Evolutionary conservation across 1,140 invertebrate genomes (phyloP).

Genomic region (Heliothis virescens): DNA sequence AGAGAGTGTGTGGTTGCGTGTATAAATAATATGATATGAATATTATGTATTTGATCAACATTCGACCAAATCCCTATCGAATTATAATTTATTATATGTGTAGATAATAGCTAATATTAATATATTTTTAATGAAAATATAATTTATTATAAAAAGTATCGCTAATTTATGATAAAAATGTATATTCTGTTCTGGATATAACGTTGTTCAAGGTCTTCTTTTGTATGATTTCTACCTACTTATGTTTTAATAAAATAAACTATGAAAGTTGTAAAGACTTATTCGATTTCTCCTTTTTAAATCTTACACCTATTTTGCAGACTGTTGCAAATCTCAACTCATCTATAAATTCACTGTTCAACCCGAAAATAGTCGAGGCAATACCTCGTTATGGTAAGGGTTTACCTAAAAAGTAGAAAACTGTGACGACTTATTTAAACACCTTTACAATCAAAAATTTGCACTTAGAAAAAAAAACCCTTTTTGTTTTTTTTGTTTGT

Average conservation of each 20-base stretch:
- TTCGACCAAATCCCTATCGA: constrained; percentile 36
- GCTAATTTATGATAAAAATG: neutral
- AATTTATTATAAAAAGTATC: constrained; percentile 23
- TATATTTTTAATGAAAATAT: constrained; percentile 3
- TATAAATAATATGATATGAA: neutral
- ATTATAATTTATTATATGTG: constrained; percentile 38
- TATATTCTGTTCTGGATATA: constrained; percentile 47
- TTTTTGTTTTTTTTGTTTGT: too few species aligned
- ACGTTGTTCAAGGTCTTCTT: constrained; percentile 37
- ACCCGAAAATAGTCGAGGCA: too few species aligned
- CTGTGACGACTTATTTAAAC: too few species aligned
- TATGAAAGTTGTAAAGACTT: neutral
- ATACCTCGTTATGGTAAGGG: too few species aligned
- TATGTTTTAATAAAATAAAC: constrained; percentile 8
- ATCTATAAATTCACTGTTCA: too few species aligned
- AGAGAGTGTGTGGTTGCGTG: too few species aligned
- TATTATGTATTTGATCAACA: constrained; percentile 22
- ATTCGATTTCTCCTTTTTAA: neutral
- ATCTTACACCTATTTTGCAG: too few species aligned
- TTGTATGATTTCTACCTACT: constrained; percentile 32
- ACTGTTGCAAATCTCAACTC: neutral
- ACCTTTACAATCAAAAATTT: too few species aligned
- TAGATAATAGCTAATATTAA: constrained; percentile 16
- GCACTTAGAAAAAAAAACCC: too few species aligned
- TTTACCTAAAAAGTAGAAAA: too few species aligned